A percentile compares a stretch with the other conserved stretches of the same genome.
Evolutionary conservation across 2,888 invertebrate species (phyloP).

Genomic region (Autographa gamma): DNA sequence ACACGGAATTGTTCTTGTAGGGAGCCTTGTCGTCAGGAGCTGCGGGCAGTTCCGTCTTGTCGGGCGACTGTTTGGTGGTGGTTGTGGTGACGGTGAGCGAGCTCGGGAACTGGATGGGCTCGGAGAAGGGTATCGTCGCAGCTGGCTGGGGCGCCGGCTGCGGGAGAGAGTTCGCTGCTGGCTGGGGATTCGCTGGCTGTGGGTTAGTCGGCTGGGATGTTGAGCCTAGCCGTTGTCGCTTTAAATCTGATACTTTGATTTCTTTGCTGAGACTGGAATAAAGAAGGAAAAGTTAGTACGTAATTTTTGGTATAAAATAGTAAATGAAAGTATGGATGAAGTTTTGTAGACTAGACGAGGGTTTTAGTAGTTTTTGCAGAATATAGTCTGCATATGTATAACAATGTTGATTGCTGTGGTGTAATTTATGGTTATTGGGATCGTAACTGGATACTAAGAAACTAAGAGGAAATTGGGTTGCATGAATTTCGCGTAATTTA

Average conservation of each 20-base stretch:
- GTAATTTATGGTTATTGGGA: too few relatives aligned
- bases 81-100: slow-evolving; percentile 82
- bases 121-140: slow-evolving; percentile 62
- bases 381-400: too few relatives aligned
- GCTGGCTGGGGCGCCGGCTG: neutral
- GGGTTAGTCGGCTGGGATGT: slow-evolving; percentile 59
- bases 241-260: slow-evolving; percentile 75
- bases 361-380: too few relatives aligned
- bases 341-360: too few relatives aligned
- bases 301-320: too few relatives aligned
- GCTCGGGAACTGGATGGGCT: slow-evolving; percentile 82
- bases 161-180: slow-evolving; percentile 6
- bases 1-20: slow-evolving; percentile 63
- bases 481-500: too few relatives aligned
- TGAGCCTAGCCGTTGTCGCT: slow-evolving; percentile 74
- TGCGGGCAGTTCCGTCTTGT: slow-evolving; percentile 44
- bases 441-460: too few relatives aligned
- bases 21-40: slow-evolving; percentile 57
- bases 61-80: slow-evolving; percentile 56
- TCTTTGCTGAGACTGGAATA: slow-evolving; percentile 83
- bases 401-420: too few relatives aligned
- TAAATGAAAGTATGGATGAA: too few relatives aligned
- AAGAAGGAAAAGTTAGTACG: neutral
- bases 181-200: slow-evolving; percentile 7
- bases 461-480: too few relatives aligned